Base-by-base conservation (phyloP, 1,140 invertebrate species). In the Zophobas atratus region DNA sequence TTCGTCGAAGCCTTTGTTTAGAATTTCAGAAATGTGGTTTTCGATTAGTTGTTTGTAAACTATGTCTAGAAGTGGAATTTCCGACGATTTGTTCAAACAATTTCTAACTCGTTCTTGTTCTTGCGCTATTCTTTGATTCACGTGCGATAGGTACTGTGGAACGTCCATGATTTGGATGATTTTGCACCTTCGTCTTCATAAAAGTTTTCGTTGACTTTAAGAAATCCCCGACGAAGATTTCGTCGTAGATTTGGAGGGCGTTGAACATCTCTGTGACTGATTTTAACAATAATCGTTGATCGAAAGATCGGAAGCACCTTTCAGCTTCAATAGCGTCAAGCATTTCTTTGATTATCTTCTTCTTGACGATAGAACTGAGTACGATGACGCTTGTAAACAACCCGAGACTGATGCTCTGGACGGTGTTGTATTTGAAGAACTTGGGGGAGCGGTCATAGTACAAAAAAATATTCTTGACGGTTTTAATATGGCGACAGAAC, bases 391-490 rank as follows among this genome's bases (percentile, higher is more conserved):
- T 90, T 79, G 97, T 92, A 87, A 99, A 99, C 82, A 98, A 88
- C 85, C 98, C 95, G 82, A 99, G 88, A 57, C 97, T 97, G 94
- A 98, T 88, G 77, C 83, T 85, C 77, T 79, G 78, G 38, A 84
- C 79, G 78, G 81, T 80, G 76, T 81, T 74, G 74, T 76, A 80
- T 51, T 80, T 77, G 46, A 77, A 72, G 32, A 70, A 76, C 53
- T 76, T 70, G 1, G 70, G 99, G 46, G 96, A 98, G 83, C 97
- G 91, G 88, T 99, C 97, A 79, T 99, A 90, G 85, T 97, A 98
- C 57, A 99, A 89, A 88, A 99, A 99, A 86, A 99, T 98, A 88
- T 97, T 98, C 77, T 97, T 91, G 80, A 99, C 97, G 95, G 98
- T 97, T 70, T 97, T 96, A 95, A 98, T 98, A 87, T 99, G 97